Conservation (phyloP, 2,888 invertebrate species). For the Listrodromus nycthemerus region DNA sequence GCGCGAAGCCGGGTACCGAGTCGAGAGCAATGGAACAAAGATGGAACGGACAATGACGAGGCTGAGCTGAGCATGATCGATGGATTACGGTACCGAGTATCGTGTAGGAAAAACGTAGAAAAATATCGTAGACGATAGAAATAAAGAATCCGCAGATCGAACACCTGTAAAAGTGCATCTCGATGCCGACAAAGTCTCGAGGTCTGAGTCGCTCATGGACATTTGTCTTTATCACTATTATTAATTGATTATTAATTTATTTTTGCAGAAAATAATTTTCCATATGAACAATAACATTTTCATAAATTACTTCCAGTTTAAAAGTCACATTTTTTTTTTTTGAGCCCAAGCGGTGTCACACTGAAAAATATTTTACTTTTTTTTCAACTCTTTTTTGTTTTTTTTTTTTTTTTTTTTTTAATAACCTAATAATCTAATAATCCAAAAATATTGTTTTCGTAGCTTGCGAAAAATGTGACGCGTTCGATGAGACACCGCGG, state of each 20-base stretch:
- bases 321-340: no score
- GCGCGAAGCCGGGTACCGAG: slow-evolving; percentile 6
- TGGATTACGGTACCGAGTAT: not conserved
- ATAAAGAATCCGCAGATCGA: slow-evolving; percentile 20
- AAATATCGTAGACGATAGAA: slow-evolving; percentile 40
- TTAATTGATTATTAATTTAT: no score
- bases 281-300: no score
- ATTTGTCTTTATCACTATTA: no score
- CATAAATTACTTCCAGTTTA: no score
- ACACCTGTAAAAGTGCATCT: slow-evolving; percentile 36
- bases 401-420: no score
- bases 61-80: slow-evolving; percentile 40
- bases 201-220: no score
- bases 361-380: no score
- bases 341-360: no score
- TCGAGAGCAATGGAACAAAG: slow-evolving; percentile 46
- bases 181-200: not conserved
- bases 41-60: slow-evolving; percentile 36
- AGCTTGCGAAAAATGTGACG: slow-evolving; percentile 10
- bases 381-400: no score
- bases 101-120: slow-evolving; percentile 10
- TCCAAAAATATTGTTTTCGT: not conserved
- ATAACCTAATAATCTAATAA: no score
- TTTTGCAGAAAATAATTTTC: no score
- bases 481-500: not conserved